Conservation (phyloP, 2,797 vertebrate species). For the Gallirallus australis region DNA sequence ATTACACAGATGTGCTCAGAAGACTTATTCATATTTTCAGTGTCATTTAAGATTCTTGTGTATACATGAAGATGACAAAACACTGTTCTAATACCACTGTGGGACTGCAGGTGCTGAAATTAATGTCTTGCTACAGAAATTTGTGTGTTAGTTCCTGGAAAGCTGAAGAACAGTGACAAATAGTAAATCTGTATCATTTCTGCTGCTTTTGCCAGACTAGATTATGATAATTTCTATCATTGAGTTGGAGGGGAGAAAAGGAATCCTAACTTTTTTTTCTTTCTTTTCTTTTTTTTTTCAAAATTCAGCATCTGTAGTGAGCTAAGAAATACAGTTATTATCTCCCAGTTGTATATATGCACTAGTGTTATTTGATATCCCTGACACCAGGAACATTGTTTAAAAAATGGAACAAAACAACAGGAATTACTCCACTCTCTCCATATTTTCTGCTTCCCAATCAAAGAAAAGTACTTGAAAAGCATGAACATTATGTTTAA, state of each 20-base stretch:
- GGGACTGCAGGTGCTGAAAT: not conserved
- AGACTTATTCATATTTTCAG: not conserved
- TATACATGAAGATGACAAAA: not conserved
- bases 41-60: not conserved
- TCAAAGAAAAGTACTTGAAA: conserved; percentile 53
- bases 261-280: not conserved
- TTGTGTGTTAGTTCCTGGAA: not conserved
- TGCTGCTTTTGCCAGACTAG: not conserved
- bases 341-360: not conserved
- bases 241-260: not conserved
- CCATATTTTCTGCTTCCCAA: conserved; percentile 9
- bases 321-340: not conserved
- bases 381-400: conserved; percentile 2
- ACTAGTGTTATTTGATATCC: conserved; percentile 3
- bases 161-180: not conserved
- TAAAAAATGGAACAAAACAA: conserved; percentile 1
- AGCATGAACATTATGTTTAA: conserved; percentile 41
- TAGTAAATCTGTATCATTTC: not conserved
- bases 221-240: not conserved
- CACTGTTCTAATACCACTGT: not conserved
- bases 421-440: conserved; percentile 1
- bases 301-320: not conserved
- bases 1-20: not conserved
- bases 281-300: not conserved
- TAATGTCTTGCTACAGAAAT: not conserved